These are phyloP conservation scores for Metaphire vulgaris DNA, from an alignment of 1,140 invertebrate species.

Conservation along the genomic window DNA sequence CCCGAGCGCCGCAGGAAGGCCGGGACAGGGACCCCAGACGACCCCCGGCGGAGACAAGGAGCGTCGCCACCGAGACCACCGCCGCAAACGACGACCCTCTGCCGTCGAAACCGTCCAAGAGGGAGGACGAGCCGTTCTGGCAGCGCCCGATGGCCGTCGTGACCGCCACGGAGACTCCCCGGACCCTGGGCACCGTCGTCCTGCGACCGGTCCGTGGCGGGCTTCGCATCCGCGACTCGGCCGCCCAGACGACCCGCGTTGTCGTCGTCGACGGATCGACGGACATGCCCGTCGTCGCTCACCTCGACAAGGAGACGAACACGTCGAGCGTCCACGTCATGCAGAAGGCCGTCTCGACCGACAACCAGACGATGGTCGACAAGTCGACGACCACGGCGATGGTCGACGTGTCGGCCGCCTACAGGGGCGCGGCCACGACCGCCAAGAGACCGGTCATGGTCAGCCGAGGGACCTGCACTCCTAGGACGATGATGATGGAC, in stretches of 20 bases:
- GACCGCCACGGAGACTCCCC: background rate
- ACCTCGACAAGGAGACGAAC: conserved; percentile 25
- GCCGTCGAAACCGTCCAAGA: background rate
- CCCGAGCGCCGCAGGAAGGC: too few species aligned
- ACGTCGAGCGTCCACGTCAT: conserved; percentile 15
- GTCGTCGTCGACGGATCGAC: conserved; percentile 7
- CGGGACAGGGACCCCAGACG: too few species aligned
- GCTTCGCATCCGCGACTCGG: background rate
- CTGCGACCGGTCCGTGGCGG: background rate
- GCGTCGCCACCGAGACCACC: background rate
- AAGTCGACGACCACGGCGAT: conserved; percentile 23
- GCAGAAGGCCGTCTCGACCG: conserved; percentile 27
- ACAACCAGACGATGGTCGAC: conserved; percentile 13
- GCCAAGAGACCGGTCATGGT: conserved; percentile 5
- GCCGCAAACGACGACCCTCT: background rate
- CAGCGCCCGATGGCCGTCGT: background rate
- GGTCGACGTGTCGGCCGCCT: conserved; percentile 20
- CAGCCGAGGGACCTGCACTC: conserved; percentile 12
- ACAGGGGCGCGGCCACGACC: conserved; percentile 3
- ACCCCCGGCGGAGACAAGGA: background rate
- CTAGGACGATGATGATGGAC: background rate
- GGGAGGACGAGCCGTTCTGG: too few species aligned
- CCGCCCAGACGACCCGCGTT: conserved; percentile 7
- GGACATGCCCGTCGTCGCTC: conserved; percentile 2
- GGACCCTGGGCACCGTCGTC: background rate